These are phyloP conservation scores for Tiliacea aurago DNA, from an alignment of 2,888 invertebrate genomes.

Conservation along the genomic window DNA sequence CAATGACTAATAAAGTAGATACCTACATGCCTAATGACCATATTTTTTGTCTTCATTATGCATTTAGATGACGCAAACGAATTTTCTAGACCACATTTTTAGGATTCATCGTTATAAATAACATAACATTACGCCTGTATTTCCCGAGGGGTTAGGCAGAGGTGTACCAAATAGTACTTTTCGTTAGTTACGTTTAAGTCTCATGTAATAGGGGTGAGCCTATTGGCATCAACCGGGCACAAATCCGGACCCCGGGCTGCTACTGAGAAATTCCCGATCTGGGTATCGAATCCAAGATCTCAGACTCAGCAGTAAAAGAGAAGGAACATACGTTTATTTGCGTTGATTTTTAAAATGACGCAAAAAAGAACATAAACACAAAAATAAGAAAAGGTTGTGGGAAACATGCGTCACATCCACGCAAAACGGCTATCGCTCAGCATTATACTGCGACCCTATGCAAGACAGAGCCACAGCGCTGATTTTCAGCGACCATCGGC, in stretches of 20 bases:
- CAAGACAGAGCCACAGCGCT: too few relatives aligned
- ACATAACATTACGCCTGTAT: neutral
- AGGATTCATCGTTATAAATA: neutral
- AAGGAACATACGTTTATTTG: too few relatives aligned
- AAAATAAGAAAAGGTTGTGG: too few relatives aligned
- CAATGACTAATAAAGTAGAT: neutral
- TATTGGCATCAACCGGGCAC: neutral
- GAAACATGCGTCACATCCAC: too few relatives aligned
- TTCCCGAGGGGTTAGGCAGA: neutral
- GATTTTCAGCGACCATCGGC: too few relatives aligned
- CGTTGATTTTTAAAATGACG: too few relatives aligned
- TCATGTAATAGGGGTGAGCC: neutral
- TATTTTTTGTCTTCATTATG: neutral
- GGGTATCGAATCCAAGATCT: too few relatives aligned
- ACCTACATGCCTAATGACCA: neutral
- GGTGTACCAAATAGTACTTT: neutral
- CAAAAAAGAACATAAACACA: too few relatives aligned
- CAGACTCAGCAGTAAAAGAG: too few relatives aligned
- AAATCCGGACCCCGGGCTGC: neutral
- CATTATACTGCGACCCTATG: too few relatives aligned
- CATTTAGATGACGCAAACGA: neutral
- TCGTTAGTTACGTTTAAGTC: neutral
- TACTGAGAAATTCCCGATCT: neutral
- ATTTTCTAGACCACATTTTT: neutral
- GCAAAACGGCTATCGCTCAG: too few relatives aligned